Conservation (phyloP, 2,797 vertebrate species). For the Pterois miles region DNA sequence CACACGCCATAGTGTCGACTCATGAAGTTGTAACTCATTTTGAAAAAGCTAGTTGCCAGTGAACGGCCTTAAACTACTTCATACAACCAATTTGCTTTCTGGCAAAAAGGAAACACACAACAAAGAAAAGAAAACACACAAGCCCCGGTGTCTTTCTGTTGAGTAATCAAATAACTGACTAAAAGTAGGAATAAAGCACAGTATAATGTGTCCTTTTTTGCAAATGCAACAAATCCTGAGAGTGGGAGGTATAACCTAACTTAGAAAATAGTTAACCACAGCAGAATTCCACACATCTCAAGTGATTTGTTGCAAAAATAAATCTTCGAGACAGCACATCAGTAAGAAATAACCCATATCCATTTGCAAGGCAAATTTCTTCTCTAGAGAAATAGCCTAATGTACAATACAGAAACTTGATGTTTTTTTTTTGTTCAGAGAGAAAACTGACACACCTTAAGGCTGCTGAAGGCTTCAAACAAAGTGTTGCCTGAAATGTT, state of each 20-base stretch:
- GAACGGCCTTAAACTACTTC: conserved; percentile 31
- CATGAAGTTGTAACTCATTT: conserved; percentile 49
- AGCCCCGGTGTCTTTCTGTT: conserved; percentile 26
- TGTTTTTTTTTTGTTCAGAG: conserved; percentile 19
- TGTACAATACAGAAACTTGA: conserved; percentile 27
- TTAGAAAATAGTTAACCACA: conserved; percentile 49
- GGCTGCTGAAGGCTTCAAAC: conserved; percentile 23
- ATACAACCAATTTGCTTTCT: conserved; percentile 34
- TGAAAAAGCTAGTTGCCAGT: conserved; percentile 31
- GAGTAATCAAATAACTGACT: conserved; percentile 50
- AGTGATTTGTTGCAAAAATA: conserved; percentile 64
- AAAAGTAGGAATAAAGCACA: conserved; percentile 24
- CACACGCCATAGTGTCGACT: conserved; percentile 27
- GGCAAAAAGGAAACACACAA: conserved; percentile 26
- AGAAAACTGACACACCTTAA: conserved; percentile 38
- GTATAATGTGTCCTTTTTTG: conserved; percentile 27
- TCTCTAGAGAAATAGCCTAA: conserved; percentile 39
- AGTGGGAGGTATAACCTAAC: conserved; percentile 30
- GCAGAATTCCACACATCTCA: conserved; percentile 54
- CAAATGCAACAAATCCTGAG: conserved; percentile 18
- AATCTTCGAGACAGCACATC: conserved; percentile 45
- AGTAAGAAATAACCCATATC: conserved; percentile 41
- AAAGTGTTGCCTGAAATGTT: conserved; percentile 4
- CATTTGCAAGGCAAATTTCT: conserved; percentile 68
- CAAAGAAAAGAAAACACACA: conserved; percentile 1